Evolutionary conservation across 2,113 vertebrate species (phyloP).

Genomic region (Thamnaconus septentrionalis): DNA sequence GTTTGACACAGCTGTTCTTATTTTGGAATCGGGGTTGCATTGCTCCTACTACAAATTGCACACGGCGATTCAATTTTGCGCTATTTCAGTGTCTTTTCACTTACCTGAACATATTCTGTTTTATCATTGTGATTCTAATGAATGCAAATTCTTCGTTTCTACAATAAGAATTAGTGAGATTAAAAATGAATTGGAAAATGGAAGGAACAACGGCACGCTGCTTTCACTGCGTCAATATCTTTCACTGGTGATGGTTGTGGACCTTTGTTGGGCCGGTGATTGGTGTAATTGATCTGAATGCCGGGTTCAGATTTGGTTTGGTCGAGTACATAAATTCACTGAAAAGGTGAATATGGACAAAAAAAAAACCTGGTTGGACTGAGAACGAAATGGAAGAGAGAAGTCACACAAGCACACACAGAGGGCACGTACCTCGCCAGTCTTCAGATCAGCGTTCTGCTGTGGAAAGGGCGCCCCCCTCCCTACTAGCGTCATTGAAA

Average conservation of each 20-base stretch:
- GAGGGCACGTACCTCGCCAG: conserved; percentile 86
- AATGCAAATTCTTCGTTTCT: neutral
- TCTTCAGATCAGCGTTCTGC: conserved; percentile 97
- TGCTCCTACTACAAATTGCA: neutral
- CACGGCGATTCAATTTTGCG: neutral
- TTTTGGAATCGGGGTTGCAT: too few species aligned
- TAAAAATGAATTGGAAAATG: too few species aligned
- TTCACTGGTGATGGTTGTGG: too few species aligned
- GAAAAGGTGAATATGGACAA: conserved; percentile 1
- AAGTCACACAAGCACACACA: conserved; percentile 49
- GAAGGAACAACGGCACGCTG: too few species aligned
- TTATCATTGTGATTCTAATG: neutral
- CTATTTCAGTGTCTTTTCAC: conserved; percentile 34
- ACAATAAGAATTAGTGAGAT: too few species aligned
- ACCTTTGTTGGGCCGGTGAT: too few species aligned
- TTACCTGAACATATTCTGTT: conserved; percentile 48
- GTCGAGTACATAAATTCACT: neutral
- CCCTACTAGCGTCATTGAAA: conserved; percentile 79
- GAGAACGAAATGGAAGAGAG: neutral
- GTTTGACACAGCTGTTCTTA: too few species aligned
- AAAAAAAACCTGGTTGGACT: neutral
- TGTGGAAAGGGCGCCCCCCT: conserved; percentile 97
- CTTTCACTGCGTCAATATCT: too few species aligned
- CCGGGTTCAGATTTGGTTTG: too few species aligned
- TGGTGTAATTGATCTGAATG: too few species aligned